These are phyloP conservation scores for Cacoxenus indagator DNA, from an alignment of 2,888 invertebrate genomes.

Conservation along the genomic window DNA sequence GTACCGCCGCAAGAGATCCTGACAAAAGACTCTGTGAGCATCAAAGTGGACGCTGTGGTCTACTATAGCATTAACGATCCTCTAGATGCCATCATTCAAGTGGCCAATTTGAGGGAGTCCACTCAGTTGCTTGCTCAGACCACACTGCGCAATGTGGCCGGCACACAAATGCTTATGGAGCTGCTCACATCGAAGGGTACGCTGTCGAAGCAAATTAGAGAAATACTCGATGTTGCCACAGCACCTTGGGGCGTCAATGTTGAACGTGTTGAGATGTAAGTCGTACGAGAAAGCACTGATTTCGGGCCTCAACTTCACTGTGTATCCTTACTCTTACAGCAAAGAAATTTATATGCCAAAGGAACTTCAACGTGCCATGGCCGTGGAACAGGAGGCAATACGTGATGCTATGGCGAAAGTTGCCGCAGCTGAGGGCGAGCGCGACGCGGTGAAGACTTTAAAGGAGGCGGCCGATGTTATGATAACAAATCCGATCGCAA, in stretches of 20 bases:
- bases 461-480: conserved; percentile 53
- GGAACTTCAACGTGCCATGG: conserved; percentile 51
- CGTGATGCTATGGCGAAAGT: conserved; percentile 54
- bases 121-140: conserved; percentile 85
- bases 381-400: conserved; percentile 52
- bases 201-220: conserved; percentile 88
- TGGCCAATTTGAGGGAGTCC: conserved; percentile 75
- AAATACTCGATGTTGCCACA: conserved; percentile 86
- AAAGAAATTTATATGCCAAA: conserved; percentile 52
- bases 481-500: conserved; percentile 50
- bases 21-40: conserved; percentile 92
- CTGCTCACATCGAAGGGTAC: conserved; percentile 91
- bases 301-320: background rate
- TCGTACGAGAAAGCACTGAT: too few relatives aligned
- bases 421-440: conserved; percentile 49
- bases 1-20: conserved; percentile 78
- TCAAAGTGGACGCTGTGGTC: conserved; percentile 90
- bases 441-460: conserved; percentile 48
- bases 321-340: conserved; percentile 23
- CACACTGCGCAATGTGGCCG: conserved; percentile 88
- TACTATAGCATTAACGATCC: conserved; percentile 84
- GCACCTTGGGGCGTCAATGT: conserved; percentile 93
- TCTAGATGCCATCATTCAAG: conserved; percentile 79
- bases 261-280: conserved; percentile 90
- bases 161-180: conserved; percentile 90